Base-by-base conservation (phyloP, 2,113 vertebrate species). In the Ciconia boyciana region DNA sequence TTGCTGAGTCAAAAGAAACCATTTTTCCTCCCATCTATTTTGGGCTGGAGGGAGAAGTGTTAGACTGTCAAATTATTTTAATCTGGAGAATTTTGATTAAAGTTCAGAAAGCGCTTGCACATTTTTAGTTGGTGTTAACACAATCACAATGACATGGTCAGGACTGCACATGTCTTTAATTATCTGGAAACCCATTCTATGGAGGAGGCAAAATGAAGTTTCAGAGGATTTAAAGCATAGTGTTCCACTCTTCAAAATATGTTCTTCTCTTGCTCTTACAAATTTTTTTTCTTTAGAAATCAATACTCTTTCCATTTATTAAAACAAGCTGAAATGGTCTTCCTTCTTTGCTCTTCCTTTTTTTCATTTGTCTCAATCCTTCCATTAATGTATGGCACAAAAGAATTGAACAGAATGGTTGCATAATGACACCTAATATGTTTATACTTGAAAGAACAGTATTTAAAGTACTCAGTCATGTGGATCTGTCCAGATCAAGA, bases 391-490 rank as follows among this genome's bases (percentile, higher is more conserved):
- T 57, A 58, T 82, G 44, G 25, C 65, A 87, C 29, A 87, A 71
- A 95, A 60, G 13, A 79, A 32, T 70, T 36, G 31, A 84, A 76
- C 52, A 70, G 69, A 89, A 55, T 60, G 44, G 31, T 71, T 95
- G 44, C 58, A 39, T 87, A 96, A 78, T 87, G 80, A 81, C 84
- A 85, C 75, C 60, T 76, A 71, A 58, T 93, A 86, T 52, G 26
- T 93, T 93, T 96, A 68, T 88, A 95, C 71, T 92, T 94, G 75
- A 92, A 83, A 94, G 86, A 87, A 44, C 36, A 65, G 62, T 94
- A 54, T 90, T 94, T 93, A 46, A 94, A 77, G 48, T 90, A 84
- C 74, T 95, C 89, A 95, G 62, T 89, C 89, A 61, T 87, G 69
- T 94, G 94, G 17, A 87, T 94, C 91, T 76, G 29, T 90, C 80